A percentile compares a stretch with the other conserved stretches of the same genome.
These are phyloP conservation scores for Synodontis membranacea DNA, from an alignment of 2,113 vertebrate genomes.

Conservation along the genomic window DNA sequence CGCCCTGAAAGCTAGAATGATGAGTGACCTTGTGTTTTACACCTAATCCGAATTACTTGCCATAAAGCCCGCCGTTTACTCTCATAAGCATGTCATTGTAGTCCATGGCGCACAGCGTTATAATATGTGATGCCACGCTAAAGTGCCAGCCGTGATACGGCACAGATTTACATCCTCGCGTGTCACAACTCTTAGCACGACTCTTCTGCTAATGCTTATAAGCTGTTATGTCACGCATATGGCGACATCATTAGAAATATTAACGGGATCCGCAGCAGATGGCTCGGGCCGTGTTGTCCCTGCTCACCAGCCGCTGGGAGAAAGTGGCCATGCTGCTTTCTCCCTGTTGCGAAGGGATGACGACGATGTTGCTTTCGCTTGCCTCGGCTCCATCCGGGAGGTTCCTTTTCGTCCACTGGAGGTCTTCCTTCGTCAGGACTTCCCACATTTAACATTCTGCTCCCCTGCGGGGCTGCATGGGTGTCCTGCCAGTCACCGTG, in stretches of 20 bases:
- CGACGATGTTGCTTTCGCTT: conserved; percentile 28
- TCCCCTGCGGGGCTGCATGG: conserved; percentile 43
- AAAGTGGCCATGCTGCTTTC: conserved; percentile 34
- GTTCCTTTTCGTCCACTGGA: conserved; percentile 37
- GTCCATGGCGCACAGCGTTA: background rate
- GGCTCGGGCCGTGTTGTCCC: conserved; percentile 40
- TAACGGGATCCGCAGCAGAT: conserved; percentile 42
- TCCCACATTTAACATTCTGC: conserved; percentile 50
- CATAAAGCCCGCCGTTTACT: conserved; percentile 22
- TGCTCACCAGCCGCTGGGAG: conserved; percentile 39
- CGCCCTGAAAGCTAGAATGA: conserved; percentile 18
- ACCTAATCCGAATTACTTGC: conserved; percentile 16
- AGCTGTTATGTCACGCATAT: conserved; percentile 50
- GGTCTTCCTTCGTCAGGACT: conserved; percentile 48
- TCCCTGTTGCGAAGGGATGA: conserved; percentile 33
- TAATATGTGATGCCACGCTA: conserved; percentile 1
- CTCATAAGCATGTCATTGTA: conserved; percentile 37
- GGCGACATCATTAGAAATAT: conserved; percentile 45
- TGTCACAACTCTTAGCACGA: conserved; percentile 36
- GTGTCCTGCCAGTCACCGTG: conserved; percentile 18
- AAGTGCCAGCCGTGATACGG: conserved; percentile 6
- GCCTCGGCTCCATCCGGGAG: conserved; percentile 32
- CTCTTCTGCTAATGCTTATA: conserved; percentile 45
- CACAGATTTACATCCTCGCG: conserved; percentile 31
- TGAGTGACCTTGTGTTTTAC: conserved; percentile 42